Base-by-base conservation (phyloP, 2,797 vertebrate genomes). In the Neosilurus mollespiculum region DNA sequence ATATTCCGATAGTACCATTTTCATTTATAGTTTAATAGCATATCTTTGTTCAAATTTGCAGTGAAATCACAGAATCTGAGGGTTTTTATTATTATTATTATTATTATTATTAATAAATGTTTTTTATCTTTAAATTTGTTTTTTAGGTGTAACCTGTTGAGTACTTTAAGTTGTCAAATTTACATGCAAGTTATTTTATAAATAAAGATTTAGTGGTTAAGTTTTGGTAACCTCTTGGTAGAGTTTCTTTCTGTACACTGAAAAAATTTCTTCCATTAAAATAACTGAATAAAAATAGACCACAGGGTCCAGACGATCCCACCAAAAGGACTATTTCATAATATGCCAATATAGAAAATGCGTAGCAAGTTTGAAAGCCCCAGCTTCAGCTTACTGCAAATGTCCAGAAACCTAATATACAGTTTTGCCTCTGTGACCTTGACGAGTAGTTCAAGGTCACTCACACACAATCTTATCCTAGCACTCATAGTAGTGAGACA, bases 31-130 rank as follows among this genome's bases (percentile, higher is more conserved):
- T 75, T 30, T 20, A 58, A 56, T 20, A 54, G 15, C 30, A 30
- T 73, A 10, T 73, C 56, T 73, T 30, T 56, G 51, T 76, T 76
- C 34, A 30, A 5, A 8, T 30, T 75, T 76, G 30, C 53, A 76
- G 8, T 22, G 6, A 76, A 76, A 26, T 59, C 10, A 76, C 26
- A 22, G 20, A 14, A 59, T 76, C 11, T n/a, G n/a, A n/a, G n/a
- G n/a, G n/a, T n/a, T n/a, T n/a, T n/a, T 76, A 4, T 34, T 58
- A 56, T 59, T 37, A 37, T 76, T 43, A 43, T 76, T 37, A 34
- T 24, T 30, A 15, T 22, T 22, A 7, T 22, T 58, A 58, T 75
- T 22, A 4, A 34, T 75, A 3, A 20, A 1, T 51, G 51, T 51
- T 24, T 14, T 2, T 26, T 64, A 24, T 64, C 10, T 64, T 64